These are phyloP conservation scores for Cistogaster globosa DNA, from an alignment of 2,888 invertebrate genomes.

Conservation along the genomic window DNA sequence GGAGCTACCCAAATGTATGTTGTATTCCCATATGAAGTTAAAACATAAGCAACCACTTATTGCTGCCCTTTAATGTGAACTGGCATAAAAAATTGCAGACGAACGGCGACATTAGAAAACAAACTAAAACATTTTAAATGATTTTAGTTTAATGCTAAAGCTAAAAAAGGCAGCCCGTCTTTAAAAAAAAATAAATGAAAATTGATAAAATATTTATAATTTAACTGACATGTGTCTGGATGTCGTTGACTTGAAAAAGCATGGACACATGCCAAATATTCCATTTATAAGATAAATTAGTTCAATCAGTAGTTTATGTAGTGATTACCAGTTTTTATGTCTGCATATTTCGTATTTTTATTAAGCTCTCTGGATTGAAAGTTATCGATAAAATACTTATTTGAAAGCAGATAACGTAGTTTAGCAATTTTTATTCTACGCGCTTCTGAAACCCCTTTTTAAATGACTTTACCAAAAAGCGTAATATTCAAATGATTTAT, in stretches of 20 bases:
- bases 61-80: conserved; percentile 5
- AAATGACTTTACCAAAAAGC: no score
- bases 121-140: not conserved
- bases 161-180: not conserved
- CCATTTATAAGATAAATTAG: conserved; percentile 7
- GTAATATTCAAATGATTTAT: no score
- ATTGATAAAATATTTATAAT: conserved; percentile 4
- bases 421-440: no score
- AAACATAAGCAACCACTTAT: conserved; percentile 3
- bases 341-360: not conserved
- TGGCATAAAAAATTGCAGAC: conserved; percentile 31
- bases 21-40: not conserved
- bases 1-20: no score
- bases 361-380: no score
- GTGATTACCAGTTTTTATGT: conserved; percentile 20
- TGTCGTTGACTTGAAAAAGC: conserved; percentile 46
- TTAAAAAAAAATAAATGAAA: no score
- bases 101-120: not conserved
- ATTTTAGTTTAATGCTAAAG: not conserved
- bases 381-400: no score
- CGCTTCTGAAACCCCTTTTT: no score
- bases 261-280: not conserved
- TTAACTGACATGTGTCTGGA: conserved; percentile 36
- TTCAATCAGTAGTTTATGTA: conserved; percentile 21
- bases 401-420: no score